These are phyloP conservation scores for Alloplasta piceator DNA, from an alignment of 2,888 invertebrate genomes.

Conservation along the genomic window DNA sequence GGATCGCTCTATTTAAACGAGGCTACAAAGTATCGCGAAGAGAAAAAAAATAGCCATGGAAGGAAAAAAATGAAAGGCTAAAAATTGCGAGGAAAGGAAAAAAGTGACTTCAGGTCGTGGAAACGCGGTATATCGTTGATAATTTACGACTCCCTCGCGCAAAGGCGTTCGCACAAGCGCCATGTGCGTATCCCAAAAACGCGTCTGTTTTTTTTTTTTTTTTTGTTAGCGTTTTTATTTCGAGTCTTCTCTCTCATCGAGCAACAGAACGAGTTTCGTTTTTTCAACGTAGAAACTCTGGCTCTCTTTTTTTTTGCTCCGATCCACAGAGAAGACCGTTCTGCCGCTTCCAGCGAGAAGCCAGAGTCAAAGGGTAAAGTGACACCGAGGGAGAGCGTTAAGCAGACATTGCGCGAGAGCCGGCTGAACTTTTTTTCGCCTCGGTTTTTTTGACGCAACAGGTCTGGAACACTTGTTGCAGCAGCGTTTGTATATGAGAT, in stretches of 20 bases:
- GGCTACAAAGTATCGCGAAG: constrained; percentile 25
- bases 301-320: constrained; percentile 59
- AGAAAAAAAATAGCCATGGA: constrained; percentile 26
- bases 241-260: constrained; percentile 13
- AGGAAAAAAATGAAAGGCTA: constrained; percentile 25
- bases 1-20: not conserved
- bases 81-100: constrained; percentile 41
- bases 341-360: constrained; percentile 48
- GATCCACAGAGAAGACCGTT: constrained; percentile 47
- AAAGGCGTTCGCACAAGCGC: constrained; percentile 75
- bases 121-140: constrained; percentile 74
- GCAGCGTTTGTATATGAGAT: not conserved
- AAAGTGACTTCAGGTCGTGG: constrained; percentile 62
- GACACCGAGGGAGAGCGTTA: constrained; percentile 45
- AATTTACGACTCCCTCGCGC: constrained; percentile 73
- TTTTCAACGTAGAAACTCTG: constrained; percentile 56
- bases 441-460: constrained; percentile 53
- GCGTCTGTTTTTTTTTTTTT: constrained; percentile 46
- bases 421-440: constrained; percentile 29
- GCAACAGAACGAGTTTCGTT: constrained; percentile 51
- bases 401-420: constrained; percentile 19
- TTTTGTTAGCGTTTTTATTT: constrained; percentile 27
- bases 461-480: constrained; percentile 63
- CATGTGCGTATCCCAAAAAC: constrained; percentile 70
- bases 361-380: constrained; percentile 60